Conservation (phyloP, 2,797 vertebrate species). For the Cetoscarus ocellatus region DNA sequence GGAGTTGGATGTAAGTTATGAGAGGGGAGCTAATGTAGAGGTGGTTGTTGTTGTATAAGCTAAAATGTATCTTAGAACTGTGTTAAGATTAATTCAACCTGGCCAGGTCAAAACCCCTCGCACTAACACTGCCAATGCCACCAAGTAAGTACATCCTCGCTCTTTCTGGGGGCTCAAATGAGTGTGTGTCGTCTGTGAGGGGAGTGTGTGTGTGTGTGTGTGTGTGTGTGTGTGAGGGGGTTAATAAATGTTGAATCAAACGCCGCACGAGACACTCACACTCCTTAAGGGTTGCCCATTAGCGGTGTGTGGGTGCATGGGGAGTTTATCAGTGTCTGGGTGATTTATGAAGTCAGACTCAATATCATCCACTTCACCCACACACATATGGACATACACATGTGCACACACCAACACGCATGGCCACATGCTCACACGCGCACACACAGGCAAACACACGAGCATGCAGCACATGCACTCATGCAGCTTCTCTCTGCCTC, state of each 20-base stretch:
- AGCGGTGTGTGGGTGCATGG: constrained; percentile 84
- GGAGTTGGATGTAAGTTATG: constrained; percentile 83
- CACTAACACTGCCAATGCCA: constrained; percentile 64
- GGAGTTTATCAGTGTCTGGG: constrained; percentile 87
- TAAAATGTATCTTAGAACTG: constrained; percentile 63
- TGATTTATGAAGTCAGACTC: constrained; percentile 88
- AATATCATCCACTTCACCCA: constrained; percentile 86
- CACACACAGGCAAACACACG: neutral
- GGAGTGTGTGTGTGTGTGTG: constrained; percentile 59
- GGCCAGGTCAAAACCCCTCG: constrained; percentile 71
- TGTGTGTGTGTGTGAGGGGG: constrained; percentile 74
- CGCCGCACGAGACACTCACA: constrained; percentile 85
- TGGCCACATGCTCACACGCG: constrained; percentile 69
- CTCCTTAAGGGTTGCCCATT: constrained; percentile 88
- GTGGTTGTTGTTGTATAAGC: constrained; percentile 71
- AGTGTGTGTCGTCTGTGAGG: constrained; percentile 66
- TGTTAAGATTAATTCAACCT: constrained; percentile 74
- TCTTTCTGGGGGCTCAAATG: constrained; percentile 77
- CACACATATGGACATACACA: constrained; percentile 85
- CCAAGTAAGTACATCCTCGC: constrained; percentile 71
- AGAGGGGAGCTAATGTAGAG: constrained; percentile 73
- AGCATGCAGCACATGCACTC: constrained; percentile 22
- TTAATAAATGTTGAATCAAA: constrained; percentile 88
- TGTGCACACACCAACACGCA: constrained; percentile 72
- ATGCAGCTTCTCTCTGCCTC: constrained; percentile 13